phyloP scores from a whole-genome alignment of 2,113 vertebrate genomes.

The Accipiter cooperii region DNA sequence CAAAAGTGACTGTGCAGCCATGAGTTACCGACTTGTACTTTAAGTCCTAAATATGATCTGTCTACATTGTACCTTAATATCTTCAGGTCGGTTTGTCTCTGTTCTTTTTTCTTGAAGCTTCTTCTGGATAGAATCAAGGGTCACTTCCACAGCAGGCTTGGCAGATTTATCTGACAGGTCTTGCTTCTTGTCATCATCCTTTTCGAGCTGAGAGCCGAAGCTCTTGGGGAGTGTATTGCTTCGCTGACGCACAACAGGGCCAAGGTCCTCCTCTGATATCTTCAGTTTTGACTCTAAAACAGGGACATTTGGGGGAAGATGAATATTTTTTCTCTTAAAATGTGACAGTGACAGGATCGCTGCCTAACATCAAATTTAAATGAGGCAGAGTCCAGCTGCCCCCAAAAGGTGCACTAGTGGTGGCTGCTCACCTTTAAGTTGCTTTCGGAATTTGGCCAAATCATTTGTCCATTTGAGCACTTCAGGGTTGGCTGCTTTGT shows the following conservation, averaged over 20 bases:
- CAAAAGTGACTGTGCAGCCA: neutral
- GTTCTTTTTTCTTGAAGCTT: conserved; percentile 91
- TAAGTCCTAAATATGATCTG: neutral
- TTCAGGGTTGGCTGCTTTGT: conserved; percentile 92
- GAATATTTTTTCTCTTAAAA: neutral
- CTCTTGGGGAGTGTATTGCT: conserved; percentile 98
- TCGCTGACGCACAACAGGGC: conserved; percentile 86
- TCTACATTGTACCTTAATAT: conserved; percentile 83
- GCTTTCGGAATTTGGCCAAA: conserved; percentile 89
- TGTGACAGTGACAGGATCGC: neutral
- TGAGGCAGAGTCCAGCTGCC: neutral
- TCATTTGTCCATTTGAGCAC: conserved; percentile 95
- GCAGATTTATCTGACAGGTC: conserved; percentile 79
- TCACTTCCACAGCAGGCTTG: conserved; percentile 84
- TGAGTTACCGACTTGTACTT: neutral
- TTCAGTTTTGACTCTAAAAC: conserved; percentile 85
- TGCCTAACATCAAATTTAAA: neutral
- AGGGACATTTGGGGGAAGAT: neutral
- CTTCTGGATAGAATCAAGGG: conserved; percentile 84
- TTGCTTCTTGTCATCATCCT: conserved; percentile 75
- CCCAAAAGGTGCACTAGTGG: neutral
- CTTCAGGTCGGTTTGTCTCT: conserved; percentile 85
- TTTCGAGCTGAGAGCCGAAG: conserved; percentile 95
- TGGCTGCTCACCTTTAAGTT: conserved; percentile 85
- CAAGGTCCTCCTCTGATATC: conserved; percentile 89